These are phyloP conservation scores for Donacobius atricapilla DNA, from an alignment of 2,113 vertebrate species.

Conservation along the genomic window DNA sequence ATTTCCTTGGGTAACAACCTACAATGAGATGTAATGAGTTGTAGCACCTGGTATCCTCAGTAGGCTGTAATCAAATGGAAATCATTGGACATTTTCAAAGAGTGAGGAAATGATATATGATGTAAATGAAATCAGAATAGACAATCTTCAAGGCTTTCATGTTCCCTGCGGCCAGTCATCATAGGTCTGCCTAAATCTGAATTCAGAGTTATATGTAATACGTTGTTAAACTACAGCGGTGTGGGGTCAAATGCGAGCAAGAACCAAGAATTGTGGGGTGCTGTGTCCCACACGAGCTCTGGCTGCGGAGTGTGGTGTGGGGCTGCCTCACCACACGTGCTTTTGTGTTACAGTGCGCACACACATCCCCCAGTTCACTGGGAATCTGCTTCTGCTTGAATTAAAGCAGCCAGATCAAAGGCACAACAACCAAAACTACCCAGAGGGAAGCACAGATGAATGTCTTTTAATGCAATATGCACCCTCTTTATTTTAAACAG, in stretches of 20 bases:
- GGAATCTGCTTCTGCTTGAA: not conserved
- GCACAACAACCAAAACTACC: not conserved
- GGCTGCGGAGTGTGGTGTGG: not conserved
- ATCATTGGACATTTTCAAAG: not conserved
- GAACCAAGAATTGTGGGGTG: fast-evolving
- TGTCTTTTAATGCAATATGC: fast-evolving
- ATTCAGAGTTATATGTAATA: not conserved
- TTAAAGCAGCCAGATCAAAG: not conserved
- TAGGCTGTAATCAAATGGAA: not conserved
- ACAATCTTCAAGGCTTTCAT: not conserved
- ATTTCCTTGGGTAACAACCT: not conserved
- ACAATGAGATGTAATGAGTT: not conserved
- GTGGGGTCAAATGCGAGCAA: not conserved
- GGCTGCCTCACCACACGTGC: not conserved
- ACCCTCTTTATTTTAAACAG: not conserved
- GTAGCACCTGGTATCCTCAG: not conserved
- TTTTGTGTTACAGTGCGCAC: not conserved
- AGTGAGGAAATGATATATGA: not conserved
- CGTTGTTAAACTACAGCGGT: not conserved
- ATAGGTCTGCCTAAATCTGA: not conserved
- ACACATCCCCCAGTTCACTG: fast-evolving
- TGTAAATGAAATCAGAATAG: not conserved
- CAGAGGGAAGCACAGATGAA: not conserved
- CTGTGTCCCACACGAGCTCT: fast-evolving
- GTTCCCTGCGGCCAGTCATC: not conserved